Base-by-base conservation (phyloP, 2,888 invertebrate species). In the Apodemia mormo region DNA sequence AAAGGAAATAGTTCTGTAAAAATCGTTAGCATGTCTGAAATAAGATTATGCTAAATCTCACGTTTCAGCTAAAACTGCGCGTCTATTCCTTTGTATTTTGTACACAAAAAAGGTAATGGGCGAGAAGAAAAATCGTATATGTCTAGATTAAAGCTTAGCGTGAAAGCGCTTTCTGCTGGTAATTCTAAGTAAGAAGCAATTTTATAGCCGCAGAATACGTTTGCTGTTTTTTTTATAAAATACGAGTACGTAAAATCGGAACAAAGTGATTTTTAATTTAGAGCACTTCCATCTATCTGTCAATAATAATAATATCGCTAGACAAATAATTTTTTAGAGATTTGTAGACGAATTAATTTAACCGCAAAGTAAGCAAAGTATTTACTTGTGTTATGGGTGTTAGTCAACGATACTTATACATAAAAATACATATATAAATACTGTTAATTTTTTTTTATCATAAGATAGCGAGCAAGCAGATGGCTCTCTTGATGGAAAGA, bases 141-240 rank as follows among this genome's bases (percentile, higher is more conserved):
- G 37, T 61, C 61, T 33, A 61, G 61, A 61, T 61, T 61, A 61
- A 61, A 61, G 61, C 61, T 61, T 61, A 61, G 37, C 61, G 33
- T 61, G 5, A 61, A 61, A 61, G 33, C 33, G 61, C 33, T 61
- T 61, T 61, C 14, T 33, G 33, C 37, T 33, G 33, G 33, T 61
- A 61, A 37, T 67, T 54, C 58, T 69, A 69, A 52, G 58, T 64
- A 71, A 52, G 29, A 52, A 65, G 64, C 54, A 40, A 67, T 58
- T 65, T 65, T 65, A 29, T 61, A 10, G 65, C 43, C 67, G 54
- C 67, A 54, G 22, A 54, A 67, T 64, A 66, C 67, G 56, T 54
- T 54, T 52, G 52, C 7, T 66, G 9, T 22, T 22, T 22, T 22
- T 43, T n/a, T n/a, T 52, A 52, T n/a, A 52, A 52, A 52, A n/a